A percentile compares a stretch with the other conserved stretches of the same genome.
Conservation (phyloP, 2,113 vertebrate species). For the Actenoides lindsayi region DNA sequence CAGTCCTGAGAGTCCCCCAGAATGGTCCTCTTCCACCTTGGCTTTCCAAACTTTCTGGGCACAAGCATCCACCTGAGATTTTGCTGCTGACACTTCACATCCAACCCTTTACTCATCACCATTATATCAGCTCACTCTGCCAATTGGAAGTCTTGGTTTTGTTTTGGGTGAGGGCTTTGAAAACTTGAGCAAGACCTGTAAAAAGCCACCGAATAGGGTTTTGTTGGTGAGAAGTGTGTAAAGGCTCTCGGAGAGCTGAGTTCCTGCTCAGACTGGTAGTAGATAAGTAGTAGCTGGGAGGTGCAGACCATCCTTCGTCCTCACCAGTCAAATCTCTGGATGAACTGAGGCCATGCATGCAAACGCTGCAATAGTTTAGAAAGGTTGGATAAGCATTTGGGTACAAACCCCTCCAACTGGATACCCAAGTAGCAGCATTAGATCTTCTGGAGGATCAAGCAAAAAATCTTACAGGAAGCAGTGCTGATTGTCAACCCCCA, state of each 20-base stretch:
- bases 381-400: neutral
- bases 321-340: neutral
- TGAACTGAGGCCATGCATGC: neutral
- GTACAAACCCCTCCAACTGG: neutral
- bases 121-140: neutral
- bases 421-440: neutral
- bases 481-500: rapidly evolving
- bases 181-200: neutral
- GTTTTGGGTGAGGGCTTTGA: neutral
- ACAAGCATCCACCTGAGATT: neutral
- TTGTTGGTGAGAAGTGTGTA: neutral
- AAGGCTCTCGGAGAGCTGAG: neutral
- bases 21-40: neutral
- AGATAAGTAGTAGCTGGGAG: neutral
- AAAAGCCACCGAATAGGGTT: neutral
- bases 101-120: neutral
- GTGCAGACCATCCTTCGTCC: neutral
- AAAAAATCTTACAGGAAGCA: neutral
- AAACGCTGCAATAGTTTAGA: neutral
- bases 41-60: neutral
- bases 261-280: neutral
- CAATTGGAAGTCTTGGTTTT: neutral
- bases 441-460: neutral
- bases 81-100: neutral
- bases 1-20: neutral